phyloP scores from a whole-genome alignment of 2,797 vertebrate species.

The Sebastes cheni region DNA sequence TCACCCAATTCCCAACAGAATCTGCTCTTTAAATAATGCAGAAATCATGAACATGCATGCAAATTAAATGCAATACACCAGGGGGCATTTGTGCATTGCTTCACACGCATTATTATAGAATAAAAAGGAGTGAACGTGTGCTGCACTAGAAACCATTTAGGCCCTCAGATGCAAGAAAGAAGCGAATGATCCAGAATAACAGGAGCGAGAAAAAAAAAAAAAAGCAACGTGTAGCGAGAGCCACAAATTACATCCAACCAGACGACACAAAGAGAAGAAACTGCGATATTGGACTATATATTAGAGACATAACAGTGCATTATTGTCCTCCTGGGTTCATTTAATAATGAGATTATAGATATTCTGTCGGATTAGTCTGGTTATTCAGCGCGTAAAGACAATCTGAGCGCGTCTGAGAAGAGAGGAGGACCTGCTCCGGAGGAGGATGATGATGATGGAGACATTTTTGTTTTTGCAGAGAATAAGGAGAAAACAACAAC shows the following conservation, averaged over 20 bases:
- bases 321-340: constrained; percentile 1
- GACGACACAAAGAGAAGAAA: constrained; percentile 42
- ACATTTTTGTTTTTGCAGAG: constrained; percentile 5
- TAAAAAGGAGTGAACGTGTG: background rate
- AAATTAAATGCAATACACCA: background rate
- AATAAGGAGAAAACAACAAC: constrained; percentile 14
- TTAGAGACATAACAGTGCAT: background rate
- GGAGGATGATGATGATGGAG: constrained; percentile 37
- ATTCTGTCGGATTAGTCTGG: constrained; percentile 56
- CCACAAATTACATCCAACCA: background rate
- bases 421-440: constrained; percentile 36
- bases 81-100: background rate
- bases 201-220: background rate
- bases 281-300: background rate
- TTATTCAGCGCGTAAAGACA: constrained; percentile 16
- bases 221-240: background rate
- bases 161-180: constrained; percentile 32
- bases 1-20: background rate
- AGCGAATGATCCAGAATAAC: constrained; percentile 72
- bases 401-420: background rate
- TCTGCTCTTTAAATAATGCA: constrained; percentile 4
- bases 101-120: background rate
- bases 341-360: constrained; percentile 61
- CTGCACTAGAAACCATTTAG: constrained; percentile 14
- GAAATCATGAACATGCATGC: background rate